phyloP scores from a whole-genome alignment of 2,113 vertebrate genomes.

The Phaethon lepturus region DNA sequence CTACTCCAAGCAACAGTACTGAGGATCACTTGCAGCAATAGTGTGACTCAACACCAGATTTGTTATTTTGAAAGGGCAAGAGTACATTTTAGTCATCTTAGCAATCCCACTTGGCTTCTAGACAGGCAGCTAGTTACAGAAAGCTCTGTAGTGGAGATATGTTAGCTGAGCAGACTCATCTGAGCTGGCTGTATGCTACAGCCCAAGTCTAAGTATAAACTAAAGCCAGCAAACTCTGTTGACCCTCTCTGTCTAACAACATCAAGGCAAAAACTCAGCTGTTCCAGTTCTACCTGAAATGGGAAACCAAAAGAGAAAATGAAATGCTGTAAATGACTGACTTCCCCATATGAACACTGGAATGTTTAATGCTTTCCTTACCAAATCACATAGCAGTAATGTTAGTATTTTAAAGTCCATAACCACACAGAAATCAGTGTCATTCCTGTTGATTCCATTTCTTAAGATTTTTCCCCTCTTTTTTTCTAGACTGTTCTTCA shows the following conservation, averaged over 20 bases:
- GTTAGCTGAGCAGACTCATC: background rate
- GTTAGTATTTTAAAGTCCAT: background rate
- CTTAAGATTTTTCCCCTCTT: background rate
- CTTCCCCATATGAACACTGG: background rate
- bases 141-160: background rate
- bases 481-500: conserved; percentile 77
- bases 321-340: background rate
- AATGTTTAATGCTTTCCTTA: background rate
- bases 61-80: background rate
- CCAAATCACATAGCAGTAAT: background rate
- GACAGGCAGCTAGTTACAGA: background rate
- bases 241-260: background rate
- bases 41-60: background rate
- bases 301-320: background rate
- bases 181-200: background rate
- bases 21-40: background rate
- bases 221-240: background rate
- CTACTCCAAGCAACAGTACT: background rate
- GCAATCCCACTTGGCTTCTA: background rate
- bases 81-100: background rate
- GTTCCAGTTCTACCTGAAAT: background rate
- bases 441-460: background rate
- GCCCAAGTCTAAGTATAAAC: background rate
- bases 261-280: background rate
- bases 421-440: background rate